Percentiles rank a stretch among this genome's conserved stretches.
These are phyloP conservation scores for Taurulus bubalis DNA, from an alignment of 2,113 vertebrate genomes.

Conservation along the genomic window DNA sequence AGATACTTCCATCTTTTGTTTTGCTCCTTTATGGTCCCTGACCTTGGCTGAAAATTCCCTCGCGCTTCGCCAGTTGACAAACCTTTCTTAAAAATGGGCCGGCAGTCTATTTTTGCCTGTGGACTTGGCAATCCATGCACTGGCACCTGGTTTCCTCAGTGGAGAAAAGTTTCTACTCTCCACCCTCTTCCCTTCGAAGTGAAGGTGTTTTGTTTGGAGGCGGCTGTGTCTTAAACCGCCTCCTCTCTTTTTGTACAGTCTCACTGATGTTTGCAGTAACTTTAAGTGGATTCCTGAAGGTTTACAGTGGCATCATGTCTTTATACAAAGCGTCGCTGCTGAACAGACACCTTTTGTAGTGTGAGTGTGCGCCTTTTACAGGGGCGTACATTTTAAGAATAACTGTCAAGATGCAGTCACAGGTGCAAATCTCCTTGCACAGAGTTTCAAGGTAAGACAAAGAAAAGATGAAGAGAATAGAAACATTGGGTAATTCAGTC, in stretches of 20 bases:
- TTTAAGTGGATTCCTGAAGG: conserved; percentile 44
- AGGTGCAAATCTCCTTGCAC: conserved; percentile 11
- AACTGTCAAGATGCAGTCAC: conserved; percentile 8
- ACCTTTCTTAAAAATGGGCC: conserved; percentile 5
- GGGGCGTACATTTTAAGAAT: neutral
- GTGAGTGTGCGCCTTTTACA: neutral
- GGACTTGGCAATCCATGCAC: conserved; percentile 3
- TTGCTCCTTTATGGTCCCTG: conserved; percentile 11
- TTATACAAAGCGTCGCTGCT: conserved; percentile 5
- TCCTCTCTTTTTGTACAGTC: conserved; percentile 30
- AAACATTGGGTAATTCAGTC: neutral
- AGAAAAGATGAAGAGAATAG: neutral
- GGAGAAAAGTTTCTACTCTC: conserved; percentile 66
- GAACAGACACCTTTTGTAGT: neutral
- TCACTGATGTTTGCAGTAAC: conserved; percentile 29
- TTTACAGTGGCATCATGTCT: conserved; percentile 36
- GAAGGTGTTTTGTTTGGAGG: conserved; percentile 63
- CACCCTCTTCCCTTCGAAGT: conserved; percentile 60
- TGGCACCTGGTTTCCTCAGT: conserved; percentile 63
- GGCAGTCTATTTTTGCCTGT: conserved; percentile 5
- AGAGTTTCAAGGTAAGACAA: conserved; percentile 4
- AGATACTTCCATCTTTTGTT: conserved; percentile 54
- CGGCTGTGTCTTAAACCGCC: conserved; percentile 45
- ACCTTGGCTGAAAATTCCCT: conserved; percentile 5
- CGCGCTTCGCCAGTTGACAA: conserved; percentile 13